Base-by-base conservation (phyloP, 2,888 invertebrate species). In the Perdita meconis region DNA sequence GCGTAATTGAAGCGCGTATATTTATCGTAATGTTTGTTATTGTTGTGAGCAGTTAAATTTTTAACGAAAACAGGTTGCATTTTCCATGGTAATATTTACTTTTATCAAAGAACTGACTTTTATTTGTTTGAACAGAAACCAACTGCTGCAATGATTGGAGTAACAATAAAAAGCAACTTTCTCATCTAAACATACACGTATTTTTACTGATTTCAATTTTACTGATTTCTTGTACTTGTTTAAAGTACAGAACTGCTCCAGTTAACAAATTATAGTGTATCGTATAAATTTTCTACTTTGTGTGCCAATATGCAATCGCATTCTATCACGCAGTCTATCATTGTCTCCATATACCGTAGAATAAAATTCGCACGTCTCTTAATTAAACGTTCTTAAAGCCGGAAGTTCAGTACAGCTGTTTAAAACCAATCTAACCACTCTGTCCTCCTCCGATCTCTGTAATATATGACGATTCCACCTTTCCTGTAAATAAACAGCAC, bases 401-500 rank as follows among this genome's bases (percentile, higher is more conserved):
- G n/a, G n/a, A n/a, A n/a, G n/a, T n/a, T n/a, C n/a, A n/a, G n/a
- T n/a, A 44, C 10, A 44, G 16, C 6, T 16, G 8, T 10, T 2
- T 22, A 3, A 22, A 10, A 47, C 3, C 47, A 16, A 3, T 16
- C 2, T 47, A 16, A 16, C 44, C 16, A n/a, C 44, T 8, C 19
- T 19, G 22, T 19, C 16, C 12, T 3, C 19, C 47, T 47, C 47
- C 19, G 47, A 47, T 47, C 19, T 19, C 22, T 47, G 47, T 19
- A 47, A 47, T 22, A 47, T 19, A 19, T 19, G 19, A 47, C 19
- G 47, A 47, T 22, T 47, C 8, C 22, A 10, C 8, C 10, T 19
- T 19, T 47, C 19, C 47, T 47, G 47, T 10, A 47, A 47, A 47
- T 19, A 47, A 47, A 47, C 47, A 47, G 47, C 22, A 3, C 22